phyloP scores from a whole-genome alignment of 2,113 vertebrate species.

The Phodopus roborovskii region DNA sequence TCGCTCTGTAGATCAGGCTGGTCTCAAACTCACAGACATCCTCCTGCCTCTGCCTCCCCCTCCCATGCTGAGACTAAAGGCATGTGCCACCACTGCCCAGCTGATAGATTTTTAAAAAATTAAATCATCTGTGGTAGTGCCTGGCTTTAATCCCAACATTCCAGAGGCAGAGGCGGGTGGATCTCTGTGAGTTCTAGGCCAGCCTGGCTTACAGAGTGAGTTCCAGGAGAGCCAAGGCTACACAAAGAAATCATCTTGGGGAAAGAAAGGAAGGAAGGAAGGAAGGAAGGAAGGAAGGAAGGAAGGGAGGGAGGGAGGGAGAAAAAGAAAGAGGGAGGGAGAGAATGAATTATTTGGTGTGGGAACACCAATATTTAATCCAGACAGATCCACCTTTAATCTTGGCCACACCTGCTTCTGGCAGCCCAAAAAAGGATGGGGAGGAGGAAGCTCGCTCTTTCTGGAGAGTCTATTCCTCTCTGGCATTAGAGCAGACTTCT shows the following conservation, averaged over 20 bases:
- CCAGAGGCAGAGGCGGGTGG: too few species aligned
- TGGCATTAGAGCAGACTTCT: neutral
- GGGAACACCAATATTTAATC: neutral
- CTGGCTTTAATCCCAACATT: neutral
- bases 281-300: too few species aligned
- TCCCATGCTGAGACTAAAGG: neutral
- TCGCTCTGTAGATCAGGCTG: neutral
- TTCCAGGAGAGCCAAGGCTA: neutral
- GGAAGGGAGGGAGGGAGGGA: too few species aligned
- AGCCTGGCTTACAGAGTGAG: too few species aligned
- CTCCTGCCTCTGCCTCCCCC: neutral
- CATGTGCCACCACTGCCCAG: fast-evolving
- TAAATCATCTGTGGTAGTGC: neutral
- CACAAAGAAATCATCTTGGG: too few species aligned
- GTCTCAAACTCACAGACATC: neutral
- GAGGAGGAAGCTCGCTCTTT: neutral
- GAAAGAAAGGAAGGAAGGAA: too few species aligned
- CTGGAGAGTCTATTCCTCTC: neutral
- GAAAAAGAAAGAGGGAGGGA: too few species aligned
- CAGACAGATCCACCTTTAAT: neutral
- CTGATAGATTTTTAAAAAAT: neutral
- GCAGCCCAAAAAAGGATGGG: neutral
- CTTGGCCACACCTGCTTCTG: neutral
- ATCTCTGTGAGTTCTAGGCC: too few species aligned
- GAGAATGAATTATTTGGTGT: too few species aligned